These are phyloP conservation scores for Tenebrio molitor DNA, from an alignment of 1,140 invertebrate species.

Conservation along the genomic window DNA sequence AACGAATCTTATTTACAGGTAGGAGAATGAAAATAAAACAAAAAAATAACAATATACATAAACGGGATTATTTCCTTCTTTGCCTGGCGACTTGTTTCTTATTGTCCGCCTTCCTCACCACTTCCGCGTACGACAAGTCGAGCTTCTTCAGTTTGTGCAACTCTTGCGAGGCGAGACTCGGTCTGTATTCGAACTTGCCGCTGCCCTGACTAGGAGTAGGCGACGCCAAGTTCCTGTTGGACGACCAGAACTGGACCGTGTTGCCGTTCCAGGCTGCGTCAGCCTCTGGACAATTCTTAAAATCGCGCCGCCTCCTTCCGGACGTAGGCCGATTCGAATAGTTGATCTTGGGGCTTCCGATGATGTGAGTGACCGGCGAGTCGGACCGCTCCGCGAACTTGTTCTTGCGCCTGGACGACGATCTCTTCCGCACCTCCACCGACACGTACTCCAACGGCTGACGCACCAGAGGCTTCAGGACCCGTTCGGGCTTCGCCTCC, in stretches of 20 bases:
- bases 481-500: constrained; percentile 59
- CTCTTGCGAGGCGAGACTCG: constrained; percentile 83
- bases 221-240: constrained; percentile 70
- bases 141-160: constrained; percentile 83
- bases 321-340: constrained; percentile 71
- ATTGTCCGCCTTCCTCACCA: constrained; percentile 77
- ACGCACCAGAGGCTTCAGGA: constrained; percentile 73
- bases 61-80: constrained; percentile 52
- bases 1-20: constrained; percentile 36
- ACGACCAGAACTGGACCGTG: constrained; percentile 74
- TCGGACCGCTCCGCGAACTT: constrained; percentile 74
- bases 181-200: constrained; percentile 73
- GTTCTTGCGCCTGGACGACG: constrained; percentile 73
- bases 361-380: constrained; percentile 72
- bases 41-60: constrained; percentile 7
- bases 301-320: constrained; percentile 66
- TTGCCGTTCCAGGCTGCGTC: constrained; percentile 74
- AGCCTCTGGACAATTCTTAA: constrained; percentile 36
- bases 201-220: constrained; percentile 69
- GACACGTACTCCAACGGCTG: constrained; percentile 77
- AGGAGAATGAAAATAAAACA: constrained; percentile 16
- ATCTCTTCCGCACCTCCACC: constrained; percentile 74
- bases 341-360: constrained; percentile 70
- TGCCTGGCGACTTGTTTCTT: constrained; percentile 60
- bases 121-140: constrained; percentile 88